These are phyloP conservation scores for Phenganax subtilis DNA, from an alignment of 92 coral and sea anemone genomes.

Conservation along the genomic window DNA sequence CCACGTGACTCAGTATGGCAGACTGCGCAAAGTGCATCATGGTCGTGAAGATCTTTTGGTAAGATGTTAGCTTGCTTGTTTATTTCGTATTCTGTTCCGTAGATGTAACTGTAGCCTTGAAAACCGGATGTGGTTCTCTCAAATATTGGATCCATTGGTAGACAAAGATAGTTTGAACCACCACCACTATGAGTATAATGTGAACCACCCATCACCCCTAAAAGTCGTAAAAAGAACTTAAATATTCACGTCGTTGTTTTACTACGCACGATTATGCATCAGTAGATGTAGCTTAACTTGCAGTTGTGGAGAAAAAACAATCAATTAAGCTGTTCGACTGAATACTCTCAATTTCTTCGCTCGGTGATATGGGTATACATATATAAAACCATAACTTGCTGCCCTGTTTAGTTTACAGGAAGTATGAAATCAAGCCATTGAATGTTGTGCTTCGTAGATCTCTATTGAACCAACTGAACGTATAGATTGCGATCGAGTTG, in stretches of 20 bases:
- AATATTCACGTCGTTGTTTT: not conserved
- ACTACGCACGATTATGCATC: not conserved
- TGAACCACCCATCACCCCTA: constrained; percentile 46
- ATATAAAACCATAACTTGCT: no score
- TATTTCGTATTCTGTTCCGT: constrained; percentile 57
- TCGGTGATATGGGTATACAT: no score
- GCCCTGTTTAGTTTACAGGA: no score
- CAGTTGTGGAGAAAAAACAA: no score
- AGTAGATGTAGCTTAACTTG: no score
- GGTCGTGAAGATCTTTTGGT: constrained; percentile 37
- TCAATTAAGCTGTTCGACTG: no score
- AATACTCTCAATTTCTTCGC: no score
- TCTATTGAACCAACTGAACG: not conserved
- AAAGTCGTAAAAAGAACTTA: not conserved
- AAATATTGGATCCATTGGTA: constrained; percentile 53
- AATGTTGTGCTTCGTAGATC: no score
- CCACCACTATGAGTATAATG: constrained; percentile 47
- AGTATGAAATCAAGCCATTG: no score
- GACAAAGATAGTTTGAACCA: constrained; percentile 55
- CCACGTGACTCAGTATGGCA: constrained; percentile 63
- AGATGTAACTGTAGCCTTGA: constrained; percentile 40
- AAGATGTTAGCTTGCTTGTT: constrained; percentile 31
- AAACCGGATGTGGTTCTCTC: constrained; percentile 39
- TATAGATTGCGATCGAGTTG: not conserved
- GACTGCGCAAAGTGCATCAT: constrained; percentile 64